Evolutionary conservation across 2,888 invertebrate species (phyloP), one percentile per base, ranked within the genome.

Genomic region (Dynastes maya): DNA sequence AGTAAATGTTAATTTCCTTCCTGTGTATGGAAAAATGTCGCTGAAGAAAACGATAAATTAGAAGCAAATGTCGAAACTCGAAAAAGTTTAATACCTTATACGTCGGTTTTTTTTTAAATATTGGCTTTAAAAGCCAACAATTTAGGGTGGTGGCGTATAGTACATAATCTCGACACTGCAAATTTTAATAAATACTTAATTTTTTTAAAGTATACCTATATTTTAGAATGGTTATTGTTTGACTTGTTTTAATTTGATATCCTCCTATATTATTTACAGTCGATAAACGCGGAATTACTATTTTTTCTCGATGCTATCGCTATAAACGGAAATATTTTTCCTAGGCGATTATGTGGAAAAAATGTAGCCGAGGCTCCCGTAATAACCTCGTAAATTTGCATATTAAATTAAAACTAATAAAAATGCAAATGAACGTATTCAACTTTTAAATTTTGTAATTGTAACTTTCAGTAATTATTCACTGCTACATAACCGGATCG

Each of bases 331-430:
- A 78, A 78, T 78, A 79, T 68, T 76, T 76, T 78, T 51, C 32
- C 78, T 67, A 76, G 76, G 32, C 76, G 75, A 79, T 79, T 70
- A 79, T 76, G 76, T 63, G 70, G 63, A 79, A 58, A 58, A 76
- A 79, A 67, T 70, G 71, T 65, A 40, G 72, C 72, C 55, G 37
- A 11, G 55, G 71, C 71, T 45, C 16, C 72, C 45, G 72, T 65
- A 76, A 72, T 79, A 77, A 77, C 67, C 51, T 71, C 76, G 71
- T 77, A 79, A 79, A 79, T 79, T 76, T 79, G 74, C 79, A 79
- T 79, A 79, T 79, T 76, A 76, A 76, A 79, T 70, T 77, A 79
- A 72, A 79, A 79, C 77, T 77, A 79, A 79, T 79, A 79, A 79
- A 79, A 79, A 79, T 79, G 79, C 77, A 79, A 79, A 79, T 79